Conservation (phyloP, 2,113 vertebrate genomes). For the Sakesphorus luctuosus region DNA sequence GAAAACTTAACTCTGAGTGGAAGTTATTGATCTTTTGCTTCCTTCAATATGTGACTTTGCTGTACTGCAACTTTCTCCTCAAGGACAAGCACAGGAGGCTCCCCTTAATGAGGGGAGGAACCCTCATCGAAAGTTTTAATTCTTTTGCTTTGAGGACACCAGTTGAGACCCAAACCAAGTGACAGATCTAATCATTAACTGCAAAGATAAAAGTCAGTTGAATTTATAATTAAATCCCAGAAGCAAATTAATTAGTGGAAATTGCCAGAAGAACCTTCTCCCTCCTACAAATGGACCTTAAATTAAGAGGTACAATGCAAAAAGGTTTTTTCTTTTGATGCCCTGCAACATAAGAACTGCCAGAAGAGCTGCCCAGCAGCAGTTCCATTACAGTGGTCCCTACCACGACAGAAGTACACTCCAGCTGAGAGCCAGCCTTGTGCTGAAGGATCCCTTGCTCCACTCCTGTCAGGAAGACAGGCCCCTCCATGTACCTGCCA, state of each 20-base stretch:
- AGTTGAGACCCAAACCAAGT: neutral
- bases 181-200: neutral
- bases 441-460: neutral
- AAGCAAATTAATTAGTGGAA: slow-evolving; percentile 12
- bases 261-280: neutral
- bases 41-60: neutral
- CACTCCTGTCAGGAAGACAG: neutral
- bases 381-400: neutral
- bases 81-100: neutral
- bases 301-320: neutral
- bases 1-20: neutral
- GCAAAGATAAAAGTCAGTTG: neutral
- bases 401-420: neutral
- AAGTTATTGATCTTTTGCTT: neutral
- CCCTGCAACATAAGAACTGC: neutral
- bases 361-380: neutral
- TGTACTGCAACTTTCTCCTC: neutral
- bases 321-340: neutral
- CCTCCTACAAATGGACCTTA: neutral
- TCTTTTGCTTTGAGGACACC: neutral
- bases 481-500: neutral
- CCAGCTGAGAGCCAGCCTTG: neutral
- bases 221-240: slow-evolving; percentile 18
- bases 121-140: neutral
- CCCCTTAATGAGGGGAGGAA: neutral